A percentile compares a stretch with the other conserved stretches of the same genome.
These are phyloP conservation scores for Malurus cyaneus DNA, from an alignment of 2,113 vertebrate genomes.

Conservation along the genomic window DNA sequence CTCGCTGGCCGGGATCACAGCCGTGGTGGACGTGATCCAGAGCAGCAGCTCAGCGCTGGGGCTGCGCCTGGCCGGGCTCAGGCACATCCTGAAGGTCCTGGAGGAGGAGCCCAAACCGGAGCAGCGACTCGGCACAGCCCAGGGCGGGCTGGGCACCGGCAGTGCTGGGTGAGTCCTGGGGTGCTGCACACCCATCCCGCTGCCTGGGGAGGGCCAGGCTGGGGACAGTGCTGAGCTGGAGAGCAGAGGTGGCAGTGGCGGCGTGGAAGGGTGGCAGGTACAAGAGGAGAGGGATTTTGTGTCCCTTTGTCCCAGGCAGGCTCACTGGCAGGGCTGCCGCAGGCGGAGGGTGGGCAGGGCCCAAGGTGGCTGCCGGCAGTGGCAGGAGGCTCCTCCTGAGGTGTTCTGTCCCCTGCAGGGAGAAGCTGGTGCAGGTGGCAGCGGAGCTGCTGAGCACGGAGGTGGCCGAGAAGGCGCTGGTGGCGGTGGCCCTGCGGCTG, in stretches of 20 bases:
- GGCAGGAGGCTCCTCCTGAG: background rate
- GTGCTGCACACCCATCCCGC: background rate
- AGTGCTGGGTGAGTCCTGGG: background rate
- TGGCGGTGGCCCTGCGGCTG: slow-evolving; percentile 76
- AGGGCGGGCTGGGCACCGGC: background rate
- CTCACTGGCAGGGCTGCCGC: background rate
- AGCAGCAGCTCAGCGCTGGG: slow-evolving; percentile 71
- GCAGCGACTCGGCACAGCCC: background rate
- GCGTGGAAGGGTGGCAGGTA: rapidly evolving
- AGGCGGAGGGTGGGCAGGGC: background rate
- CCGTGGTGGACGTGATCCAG: slow-evolving; percentile 79
- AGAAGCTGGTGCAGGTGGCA: slow-evolving; percentile 86
- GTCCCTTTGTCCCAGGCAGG: background rate
- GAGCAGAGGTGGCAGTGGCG: background rate
- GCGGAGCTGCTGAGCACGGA: slow-evolving; percentile 83
- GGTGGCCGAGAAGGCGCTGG: slow-evolving; percentile 76
- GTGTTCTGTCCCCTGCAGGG: slow-evolving; percentile 62
- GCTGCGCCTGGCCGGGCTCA: slow-evolving; percentile 78
- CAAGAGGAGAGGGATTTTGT: background rate
- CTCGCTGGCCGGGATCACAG: slow-evolving; percentile 74
- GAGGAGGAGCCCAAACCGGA: slow-evolving; percentile 74
- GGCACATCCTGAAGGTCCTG: slow-evolving; percentile 76
- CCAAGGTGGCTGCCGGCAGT: rapidly evolving
- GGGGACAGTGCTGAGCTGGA: background rate
- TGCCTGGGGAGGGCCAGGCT: background rate